These are phyloP conservation scores for Coregonus sp. DNA, from an alignment of 2,797 vertebrate species.

Conservation along the genomic window DNA sequence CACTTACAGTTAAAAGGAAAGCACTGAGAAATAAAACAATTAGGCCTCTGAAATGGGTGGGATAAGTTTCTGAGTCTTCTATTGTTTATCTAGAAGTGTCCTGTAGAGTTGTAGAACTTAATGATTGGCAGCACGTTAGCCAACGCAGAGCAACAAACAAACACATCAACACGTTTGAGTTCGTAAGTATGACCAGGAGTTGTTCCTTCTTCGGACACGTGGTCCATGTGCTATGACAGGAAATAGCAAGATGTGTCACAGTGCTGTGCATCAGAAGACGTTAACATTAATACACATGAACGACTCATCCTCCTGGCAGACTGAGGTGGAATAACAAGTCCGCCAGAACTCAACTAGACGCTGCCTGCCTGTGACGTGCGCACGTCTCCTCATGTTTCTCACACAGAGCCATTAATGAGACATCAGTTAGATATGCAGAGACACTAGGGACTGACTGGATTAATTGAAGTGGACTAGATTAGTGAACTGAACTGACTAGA, in stretches of 20 bases:
- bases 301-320: constrained; percentile 1
- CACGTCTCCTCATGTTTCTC: not conserved
- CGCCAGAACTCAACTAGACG: constrained; percentile 33
- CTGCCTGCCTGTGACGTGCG: constrained; percentile 23
- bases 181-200: not conserved
- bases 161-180: not conserved
- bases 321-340: not conserved
- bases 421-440: not conserved
- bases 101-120: not conserved
- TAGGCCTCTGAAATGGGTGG: not conserved
- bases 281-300: constrained; percentile 1
- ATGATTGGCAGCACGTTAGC: not conserved
- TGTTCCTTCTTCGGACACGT: not conserved
- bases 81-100: too few species aligned
- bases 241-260: not conserved
- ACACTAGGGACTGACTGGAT: not conserved
- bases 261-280: not conserved
- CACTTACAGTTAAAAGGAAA: not conserved
- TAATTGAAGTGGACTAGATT: not conserved
- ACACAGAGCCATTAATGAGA: not conserved
- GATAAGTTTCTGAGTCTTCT: too few species aligned
- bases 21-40: not conserved
- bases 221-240: not conserved
- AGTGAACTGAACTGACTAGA: not conserved
- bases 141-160: not conserved